phyloP scores from a whole-genome alignment of 1,140 invertebrate genomes.

The Zophobas morio region DNA sequence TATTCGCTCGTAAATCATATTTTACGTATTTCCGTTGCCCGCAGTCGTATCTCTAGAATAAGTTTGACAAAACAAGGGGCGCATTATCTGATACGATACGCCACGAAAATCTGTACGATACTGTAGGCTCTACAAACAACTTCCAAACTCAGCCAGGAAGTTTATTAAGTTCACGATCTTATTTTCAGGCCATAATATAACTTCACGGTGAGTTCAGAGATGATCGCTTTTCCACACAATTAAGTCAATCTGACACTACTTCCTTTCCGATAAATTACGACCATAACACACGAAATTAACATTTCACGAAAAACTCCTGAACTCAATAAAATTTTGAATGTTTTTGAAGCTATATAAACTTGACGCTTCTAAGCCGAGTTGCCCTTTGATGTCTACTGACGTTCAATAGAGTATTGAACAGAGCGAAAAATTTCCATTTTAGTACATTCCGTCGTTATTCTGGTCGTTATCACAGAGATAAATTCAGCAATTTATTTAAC shows the following conservation, averaged over 20 bases:
- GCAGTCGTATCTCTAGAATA: slow-evolving; percentile 42
- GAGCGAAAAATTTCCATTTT: slow-evolving; percentile 46
- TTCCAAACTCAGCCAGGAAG: not conserved
- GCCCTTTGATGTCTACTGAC: not conserved
- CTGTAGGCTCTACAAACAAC: slow-evolving; percentile 9
- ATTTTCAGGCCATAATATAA: too few species aligned
- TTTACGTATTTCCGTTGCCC: slow-evolving; percentile 54
- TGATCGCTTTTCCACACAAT: too few species aligned
- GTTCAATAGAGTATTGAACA: not conserved
- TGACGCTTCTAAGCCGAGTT: too few species aligned
- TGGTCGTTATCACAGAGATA: slow-evolving; percentile 37
- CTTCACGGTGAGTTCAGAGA: too few species aligned
- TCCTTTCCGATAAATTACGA: too few species aligned
- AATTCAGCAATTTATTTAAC: slow-evolving; percentile 45
- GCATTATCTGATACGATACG: slow-evolving; percentile 45
- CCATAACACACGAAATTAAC: too few species aligned
- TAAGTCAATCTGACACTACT: too few species aligned
- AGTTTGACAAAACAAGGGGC: slow-evolving; percentile 47
- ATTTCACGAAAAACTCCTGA: too few species aligned
- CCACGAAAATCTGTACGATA: slow-evolving; percentile 34
- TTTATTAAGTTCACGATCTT: not conserved
- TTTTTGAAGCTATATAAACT: not conserved
- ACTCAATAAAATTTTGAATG: too few species aligned
- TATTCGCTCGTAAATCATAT: slow-evolving; percentile 54
- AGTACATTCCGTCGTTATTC: slow-evolving; percentile 11